Evolutionary conservation across 2,113 vertebrate species (phyloP).

Genomic region (Mixornis gularis): DNA sequence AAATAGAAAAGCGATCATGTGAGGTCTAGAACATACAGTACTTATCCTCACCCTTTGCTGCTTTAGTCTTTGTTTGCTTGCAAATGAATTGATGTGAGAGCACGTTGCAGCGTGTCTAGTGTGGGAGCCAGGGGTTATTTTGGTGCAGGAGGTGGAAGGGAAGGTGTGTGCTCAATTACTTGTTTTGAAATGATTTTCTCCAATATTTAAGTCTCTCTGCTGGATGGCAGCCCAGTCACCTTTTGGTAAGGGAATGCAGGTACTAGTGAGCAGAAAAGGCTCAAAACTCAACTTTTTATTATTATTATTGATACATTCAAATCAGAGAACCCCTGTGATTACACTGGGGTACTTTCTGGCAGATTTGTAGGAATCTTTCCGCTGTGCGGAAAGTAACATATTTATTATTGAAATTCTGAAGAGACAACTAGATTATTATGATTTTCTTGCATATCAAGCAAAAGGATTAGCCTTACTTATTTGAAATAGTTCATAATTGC

Average conservation of each 20-base stretch:
- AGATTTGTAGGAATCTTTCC: background rate
- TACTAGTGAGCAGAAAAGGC: background rate
- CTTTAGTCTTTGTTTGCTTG: background rate
- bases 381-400: background rate
- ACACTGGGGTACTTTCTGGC: background rate
- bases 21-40: background rate
- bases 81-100: background rate
- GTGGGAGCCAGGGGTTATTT: background rate
- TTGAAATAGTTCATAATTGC: background rate
- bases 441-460: background rate
- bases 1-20: background rate
- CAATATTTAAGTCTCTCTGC: background rate
- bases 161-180: background rate
- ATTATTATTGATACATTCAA: background rate
- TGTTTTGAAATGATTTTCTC: background rate
- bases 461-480: background rate
- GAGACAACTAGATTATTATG: background rate
- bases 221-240: background rate
- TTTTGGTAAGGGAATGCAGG: background rate
- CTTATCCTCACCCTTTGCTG: background rate
- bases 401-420: background rate
- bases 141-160: background rate
- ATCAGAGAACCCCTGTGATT: background rate
- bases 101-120: fast-evolving
- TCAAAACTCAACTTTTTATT: background rate